Evolutionary conservation across 2,888 invertebrate species (phyloP), one percentile per base, ranked within the genome.

Genomic region (Falcaria lacertinaria): DNA sequence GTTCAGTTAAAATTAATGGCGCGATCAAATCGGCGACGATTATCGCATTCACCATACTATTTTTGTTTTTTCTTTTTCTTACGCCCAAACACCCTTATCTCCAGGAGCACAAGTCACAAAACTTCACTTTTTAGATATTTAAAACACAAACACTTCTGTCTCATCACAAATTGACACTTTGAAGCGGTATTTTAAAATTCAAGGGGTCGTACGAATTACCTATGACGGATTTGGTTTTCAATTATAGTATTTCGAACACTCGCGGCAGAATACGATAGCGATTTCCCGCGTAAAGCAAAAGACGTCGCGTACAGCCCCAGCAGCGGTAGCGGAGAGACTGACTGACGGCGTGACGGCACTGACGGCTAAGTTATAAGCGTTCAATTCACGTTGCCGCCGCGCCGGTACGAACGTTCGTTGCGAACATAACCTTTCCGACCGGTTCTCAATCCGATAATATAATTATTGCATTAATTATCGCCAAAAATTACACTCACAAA

Each of bases 231-330:
- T 45, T 44, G 42, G 48, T 43, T 59, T 42, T 11, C 14, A 11
- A 37, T 22, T 37, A 14, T 37, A 13, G 37, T 15, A 8, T 36
- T 36, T 22, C 8, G 37, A 37, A 15, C 47, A 61, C 60, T 57
- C 50, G 52, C 51, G 56, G 48, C 47, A 54, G 47, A 53, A 51
- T 43, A 48, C 64, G 59, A 45, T 39, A 55, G 45, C 53, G 56
- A 59, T 60, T 77, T 81, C 74, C 79, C 81, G 82, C 81, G 79
- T 35, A 67, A 74, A 70, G 32, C 38, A 49, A n/a, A 54, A 35
- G 49, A 51, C 60, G 56, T 64, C 61, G 55, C 73, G 80, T 72
- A 67, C 64, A 58, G 57, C 64, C 74, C 64, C 58, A 44, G 41
- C 56, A 48, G 44, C 50, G 52, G 54, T 59, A 43, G 47, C 46